Base-by-base conservation (phyloP, 2,113 vertebrate species). In the Chauna torquata region DNA sequence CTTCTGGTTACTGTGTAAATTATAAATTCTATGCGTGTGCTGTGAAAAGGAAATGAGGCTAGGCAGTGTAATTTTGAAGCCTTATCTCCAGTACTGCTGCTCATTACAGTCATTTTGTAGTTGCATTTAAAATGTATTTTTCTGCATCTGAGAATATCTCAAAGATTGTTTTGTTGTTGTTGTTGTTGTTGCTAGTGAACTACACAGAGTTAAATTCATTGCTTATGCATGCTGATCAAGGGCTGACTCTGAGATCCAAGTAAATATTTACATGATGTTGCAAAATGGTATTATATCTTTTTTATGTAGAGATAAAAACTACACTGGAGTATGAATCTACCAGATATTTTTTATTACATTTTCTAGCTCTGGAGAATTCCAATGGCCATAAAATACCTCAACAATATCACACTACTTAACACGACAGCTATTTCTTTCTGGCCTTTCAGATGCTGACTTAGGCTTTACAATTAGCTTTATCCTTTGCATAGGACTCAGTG, bases 231-330 rank as follows among this genome's bases (percentile, higher is more conserved):
- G 4, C 22, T 65, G 87, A 89, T 91, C 27, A 72, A 55, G 65
- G 30, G 36, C 50, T 40, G 66, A 62, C 61, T 70, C 62, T 84
- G 45, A 68, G 71, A 77, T 77, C 38, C 3, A 32, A 83, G 57
- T 78, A 96, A 90, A 88, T 83, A 83, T 92, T 93, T 88, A 90
- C 61, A 25, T 40, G 64, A 72, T 64, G 24, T 70, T 92, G 72
- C 59, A 87, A 59, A 91, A 30, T 13, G 13, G 1, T 49, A 22
- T 85, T 79, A 49, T 49, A 47, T 3, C 9, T 83, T 83, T 45
- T 45, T 28, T 24, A 81, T 27, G 24, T 8, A 71, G 38, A 66
- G 13, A 81, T 7, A 8, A 38, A 82, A 74, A 58, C 18, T 62
- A 1, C 10, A 24, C 42, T 47, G 42, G 24, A 80, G 81, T 36